Evolutionary conservation across 2,797 vertebrate genomes (phyloP).

Genomic region (Lophotriccus pileatus): DNA sequence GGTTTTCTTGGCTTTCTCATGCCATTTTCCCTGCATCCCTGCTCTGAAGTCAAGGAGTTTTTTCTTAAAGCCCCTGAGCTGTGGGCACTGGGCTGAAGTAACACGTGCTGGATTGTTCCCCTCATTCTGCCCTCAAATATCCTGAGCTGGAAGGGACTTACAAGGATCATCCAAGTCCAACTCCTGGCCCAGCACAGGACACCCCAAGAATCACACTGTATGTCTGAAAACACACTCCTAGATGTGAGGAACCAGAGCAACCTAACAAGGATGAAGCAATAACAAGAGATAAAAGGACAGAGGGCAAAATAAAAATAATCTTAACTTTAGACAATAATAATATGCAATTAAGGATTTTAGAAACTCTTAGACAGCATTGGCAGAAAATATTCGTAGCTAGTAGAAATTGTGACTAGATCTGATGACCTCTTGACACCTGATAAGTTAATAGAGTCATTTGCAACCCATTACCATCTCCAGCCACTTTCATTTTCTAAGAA

Average conservation of each 20-base stretch:
- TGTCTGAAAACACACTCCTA: neutral
- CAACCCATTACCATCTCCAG: neutral
- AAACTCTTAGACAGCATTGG: neutral
- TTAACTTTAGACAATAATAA: neutral
- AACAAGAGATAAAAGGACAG: neutral
- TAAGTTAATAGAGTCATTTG: neutral
- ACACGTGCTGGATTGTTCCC: neutral
- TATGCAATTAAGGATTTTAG: neutral
- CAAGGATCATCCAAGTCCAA: neutral
- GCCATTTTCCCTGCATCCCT: neutral
- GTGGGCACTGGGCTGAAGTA: neutral
- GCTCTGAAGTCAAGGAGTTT: neutral
- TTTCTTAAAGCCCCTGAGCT: neutral
- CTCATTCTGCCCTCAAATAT: neutral
- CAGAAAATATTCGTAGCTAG: neutral
- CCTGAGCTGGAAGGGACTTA: neutral
- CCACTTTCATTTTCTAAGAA: slow-evolving; percentile 8
- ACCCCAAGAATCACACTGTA: neutral
- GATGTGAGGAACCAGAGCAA: neutral
- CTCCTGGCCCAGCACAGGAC: neutral
- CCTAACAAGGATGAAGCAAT: neutral
- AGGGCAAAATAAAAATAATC: neutral
- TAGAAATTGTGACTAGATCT: neutral
- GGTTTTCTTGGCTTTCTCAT: neutral
- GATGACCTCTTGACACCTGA: neutral